Evolutionary conservation across 2,888 invertebrate species (phyloP).

Genomic region (Drosophila setosimentum): DNA sequence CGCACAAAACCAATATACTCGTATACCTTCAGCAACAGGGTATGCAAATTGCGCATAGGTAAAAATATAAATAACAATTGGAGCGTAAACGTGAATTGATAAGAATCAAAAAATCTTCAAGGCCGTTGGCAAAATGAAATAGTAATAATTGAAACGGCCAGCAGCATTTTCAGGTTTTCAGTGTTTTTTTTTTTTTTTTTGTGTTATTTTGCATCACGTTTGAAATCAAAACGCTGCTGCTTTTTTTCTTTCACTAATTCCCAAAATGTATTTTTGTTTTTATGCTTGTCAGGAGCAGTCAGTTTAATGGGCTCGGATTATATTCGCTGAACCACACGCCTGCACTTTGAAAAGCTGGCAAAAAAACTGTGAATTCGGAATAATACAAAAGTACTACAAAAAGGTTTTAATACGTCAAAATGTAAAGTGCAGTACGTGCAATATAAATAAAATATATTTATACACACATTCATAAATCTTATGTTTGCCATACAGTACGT

Average conservation of each 20-base stretch:
- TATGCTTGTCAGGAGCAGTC: not conserved
- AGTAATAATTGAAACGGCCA: not conserved
- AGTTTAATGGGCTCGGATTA: not conserved
- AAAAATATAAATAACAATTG: not conserved
- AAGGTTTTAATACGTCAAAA: not conserved
- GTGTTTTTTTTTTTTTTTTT: not conserved
- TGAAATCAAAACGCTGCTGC: not conserved
- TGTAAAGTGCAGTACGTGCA: not conserved
- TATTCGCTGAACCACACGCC: constrained; percentile 1
- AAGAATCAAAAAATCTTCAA: not conserved
- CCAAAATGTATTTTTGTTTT: not conserved
- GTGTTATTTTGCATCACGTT: not conserved
- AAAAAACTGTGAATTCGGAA: not conserved
- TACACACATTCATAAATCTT: not conserved
- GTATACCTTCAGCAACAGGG: not conserved
- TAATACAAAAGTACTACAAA: not conserved
- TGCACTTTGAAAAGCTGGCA: not conserved
- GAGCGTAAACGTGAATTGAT: not conserved
- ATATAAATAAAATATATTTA: not conserved
- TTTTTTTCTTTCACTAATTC: not conserved
- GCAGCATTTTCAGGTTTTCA: not conserved
- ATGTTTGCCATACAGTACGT: not conserved
- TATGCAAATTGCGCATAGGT: not conserved
- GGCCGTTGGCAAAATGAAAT: not conserved
- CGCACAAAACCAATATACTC: not conserved